These are phyloP conservation scores for Triplophysa rosa DNA, from an alignment of 2,113 vertebrate species.

Conservation along the genomic window DNA sequence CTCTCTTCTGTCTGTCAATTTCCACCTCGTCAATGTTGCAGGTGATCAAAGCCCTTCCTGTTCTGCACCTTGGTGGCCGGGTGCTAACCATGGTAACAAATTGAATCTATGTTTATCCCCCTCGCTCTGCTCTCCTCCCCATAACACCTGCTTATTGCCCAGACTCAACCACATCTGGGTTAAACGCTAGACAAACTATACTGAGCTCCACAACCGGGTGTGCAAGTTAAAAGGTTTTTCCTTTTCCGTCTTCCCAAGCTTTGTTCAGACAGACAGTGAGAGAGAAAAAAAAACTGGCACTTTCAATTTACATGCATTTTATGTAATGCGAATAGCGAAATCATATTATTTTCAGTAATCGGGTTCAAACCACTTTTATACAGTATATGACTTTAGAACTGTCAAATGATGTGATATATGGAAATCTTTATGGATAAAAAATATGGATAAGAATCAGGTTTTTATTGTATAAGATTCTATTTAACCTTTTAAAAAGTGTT, in stretches of 20 bases:
- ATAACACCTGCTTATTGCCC: slow-evolving; percentile 51
- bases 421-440: too few species aligned
- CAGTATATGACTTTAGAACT: too few species aligned
- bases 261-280: neutral
- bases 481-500: too few species aligned
- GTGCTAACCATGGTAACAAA: slow-evolving; percentile 78
- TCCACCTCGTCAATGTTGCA: slow-evolving; percentile 66
- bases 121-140: slow-evolving; percentile 57
- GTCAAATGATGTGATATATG: too few species aligned
- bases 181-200: slow-evolving; percentile 50
- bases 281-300: neutral
- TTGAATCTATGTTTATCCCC: slow-evolving; percentile 70
- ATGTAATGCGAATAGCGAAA: too few species aligned
- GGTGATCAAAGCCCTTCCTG: slow-evolving; percentile 80
- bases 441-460: too few species aligned
- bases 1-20: slow-evolving; percentile 40
- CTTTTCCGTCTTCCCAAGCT: neutral
- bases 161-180: slow-evolving; percentile 55
- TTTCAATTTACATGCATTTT: too few species aligned
- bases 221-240: neutral
- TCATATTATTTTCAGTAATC: too few species aligned
- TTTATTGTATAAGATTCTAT: too few species aligned
- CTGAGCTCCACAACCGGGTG: slow-evolving; percentile 50
- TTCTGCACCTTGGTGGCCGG: slow-evolving; percentile 76
- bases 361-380: too few species aligned